These are phyloP conservation scores for Gadopsis marmoratus DNA, from an alignment of 2,797 vertebrate genomes.

Conservation along the genomic window DNA sequence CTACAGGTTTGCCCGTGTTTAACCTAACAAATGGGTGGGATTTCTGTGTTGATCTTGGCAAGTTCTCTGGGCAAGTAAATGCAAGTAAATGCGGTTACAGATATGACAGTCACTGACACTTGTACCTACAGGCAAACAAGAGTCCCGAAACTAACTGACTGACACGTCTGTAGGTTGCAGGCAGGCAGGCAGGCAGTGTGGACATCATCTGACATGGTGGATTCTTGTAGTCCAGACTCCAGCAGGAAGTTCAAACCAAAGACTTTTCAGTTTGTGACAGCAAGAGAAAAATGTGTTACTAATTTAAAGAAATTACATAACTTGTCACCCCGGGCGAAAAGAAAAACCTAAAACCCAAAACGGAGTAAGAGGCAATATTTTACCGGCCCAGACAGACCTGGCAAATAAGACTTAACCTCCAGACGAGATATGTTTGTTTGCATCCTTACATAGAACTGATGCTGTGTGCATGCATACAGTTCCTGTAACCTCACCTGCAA, in stretches of 20 bases:
- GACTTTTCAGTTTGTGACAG: neutral
- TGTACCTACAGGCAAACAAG: neutral
- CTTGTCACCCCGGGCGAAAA: neutral
- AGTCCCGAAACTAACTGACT: neutral
- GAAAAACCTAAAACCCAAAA: neutral
- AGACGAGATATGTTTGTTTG: neutral
- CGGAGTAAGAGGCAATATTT: neutral
- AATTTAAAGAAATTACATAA: neutral
- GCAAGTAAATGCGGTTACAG: neutral
- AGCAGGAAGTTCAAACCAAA: neutral
- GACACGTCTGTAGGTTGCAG: neutral
- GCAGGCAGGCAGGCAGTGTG: no score
- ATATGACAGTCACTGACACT: neutral
- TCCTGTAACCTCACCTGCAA: neutral
- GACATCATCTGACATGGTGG: neutral
- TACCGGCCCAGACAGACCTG: neutral
- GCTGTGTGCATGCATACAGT: neutral
- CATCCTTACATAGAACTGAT: neutral
- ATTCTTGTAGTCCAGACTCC: neutral
- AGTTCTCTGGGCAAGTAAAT: neutral
- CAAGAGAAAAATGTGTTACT: neutral
- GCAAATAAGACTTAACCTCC: neutral
- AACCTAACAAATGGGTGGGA: neutral
- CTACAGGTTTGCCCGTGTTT: neutral
- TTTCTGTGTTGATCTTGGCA: neutral